These are phyloP conservation scores for Limnephilus lunatus DNA, from an alignment of 2,888 invertebrate species.

Conservation along the genomic window DNA sequence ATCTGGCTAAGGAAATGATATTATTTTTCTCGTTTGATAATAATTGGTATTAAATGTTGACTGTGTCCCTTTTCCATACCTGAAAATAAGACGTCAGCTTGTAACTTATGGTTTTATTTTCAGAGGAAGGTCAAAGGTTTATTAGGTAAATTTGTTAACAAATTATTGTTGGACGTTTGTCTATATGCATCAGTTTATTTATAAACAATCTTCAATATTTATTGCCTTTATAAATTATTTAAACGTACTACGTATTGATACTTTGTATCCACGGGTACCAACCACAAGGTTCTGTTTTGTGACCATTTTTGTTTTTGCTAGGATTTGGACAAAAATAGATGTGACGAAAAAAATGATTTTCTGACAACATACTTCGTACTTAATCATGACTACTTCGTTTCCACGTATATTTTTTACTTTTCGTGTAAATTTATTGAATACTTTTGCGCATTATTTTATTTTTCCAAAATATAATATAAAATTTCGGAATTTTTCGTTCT, in stretches of 20 bases:
- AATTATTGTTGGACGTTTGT: neutral
- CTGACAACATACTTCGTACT: no score
- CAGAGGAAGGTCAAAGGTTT: slow-evolving; percentile 24
- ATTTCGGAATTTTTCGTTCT: neutral
- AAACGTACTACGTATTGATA: neutral
- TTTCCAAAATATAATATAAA: neutral
- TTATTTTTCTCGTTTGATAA: slow-evolving; percentile 50
- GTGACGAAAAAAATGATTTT: no score
- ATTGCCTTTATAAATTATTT: neutral
- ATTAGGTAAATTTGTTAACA: neutral
- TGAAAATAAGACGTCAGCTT: slow-evolving; percentile 18
- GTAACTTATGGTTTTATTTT: neutral
- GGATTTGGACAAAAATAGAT: neutral
- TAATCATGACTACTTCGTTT: no score
- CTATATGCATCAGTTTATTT: neutral
- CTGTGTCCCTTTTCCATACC: neutral
- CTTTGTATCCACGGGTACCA: neutral
- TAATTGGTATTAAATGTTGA: slow-evolving; percentile 57
- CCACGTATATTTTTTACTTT: no score
- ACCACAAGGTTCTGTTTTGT: neutral
- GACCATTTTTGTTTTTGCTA: neutral
- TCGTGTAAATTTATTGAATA: neutral
- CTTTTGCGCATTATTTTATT: neutral
- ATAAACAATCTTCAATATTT: neutral
- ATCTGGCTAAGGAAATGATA: slow-evolving; percentile 54